phyloP scores from a whole-genome alignment of 2,797 vertebrate species.

The Clamator glandarius region DNA sequence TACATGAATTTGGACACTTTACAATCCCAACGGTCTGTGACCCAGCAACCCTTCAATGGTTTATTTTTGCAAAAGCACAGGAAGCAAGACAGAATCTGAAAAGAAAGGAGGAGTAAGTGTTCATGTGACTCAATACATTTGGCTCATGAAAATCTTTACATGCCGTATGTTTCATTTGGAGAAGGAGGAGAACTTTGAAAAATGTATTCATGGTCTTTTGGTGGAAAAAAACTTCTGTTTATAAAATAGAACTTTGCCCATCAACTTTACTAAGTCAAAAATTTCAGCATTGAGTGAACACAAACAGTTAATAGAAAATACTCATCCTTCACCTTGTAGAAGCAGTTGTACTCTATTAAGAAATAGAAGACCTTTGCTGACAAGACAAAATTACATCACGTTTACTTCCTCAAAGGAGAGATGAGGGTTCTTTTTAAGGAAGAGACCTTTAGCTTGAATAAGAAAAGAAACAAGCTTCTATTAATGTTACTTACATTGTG shows the following conservation, averaged over 20 bases:
- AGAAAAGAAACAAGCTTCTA: background rate
- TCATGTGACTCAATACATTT: background rate
- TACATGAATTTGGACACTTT: conserved; percentile 92
- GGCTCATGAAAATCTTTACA: background rate
- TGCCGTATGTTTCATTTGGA: background rate
- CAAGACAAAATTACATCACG: background rate
- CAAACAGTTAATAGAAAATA: background rate
- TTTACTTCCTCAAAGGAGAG: background rate
- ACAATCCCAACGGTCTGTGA: conserved; percentile 86
- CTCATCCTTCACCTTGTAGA: background rate
- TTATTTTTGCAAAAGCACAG: conserved; percentile 86
- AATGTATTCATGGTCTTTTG: background rate
- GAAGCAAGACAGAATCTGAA: conserved; percentile 86
- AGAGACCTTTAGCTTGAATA: background rate
- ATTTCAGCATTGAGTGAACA: background rate
- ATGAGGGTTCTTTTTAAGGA: accelerated
- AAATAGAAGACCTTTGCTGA: background rate
- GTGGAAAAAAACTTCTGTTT: background rate
- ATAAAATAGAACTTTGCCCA: background rate
- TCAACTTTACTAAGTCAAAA: background rate
- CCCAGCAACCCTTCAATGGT: conserved; percentile 83
- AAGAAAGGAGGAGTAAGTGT: conserved; percentile 86
- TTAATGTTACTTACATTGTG: background rate
- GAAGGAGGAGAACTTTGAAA: background rate
- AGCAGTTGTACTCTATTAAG: background rate